These are phyloP conservation scores for Acromyrmex heyeri DNA, from an alignment of 1,140 invertebrate species.

Conservation along the genomic window DNA sequence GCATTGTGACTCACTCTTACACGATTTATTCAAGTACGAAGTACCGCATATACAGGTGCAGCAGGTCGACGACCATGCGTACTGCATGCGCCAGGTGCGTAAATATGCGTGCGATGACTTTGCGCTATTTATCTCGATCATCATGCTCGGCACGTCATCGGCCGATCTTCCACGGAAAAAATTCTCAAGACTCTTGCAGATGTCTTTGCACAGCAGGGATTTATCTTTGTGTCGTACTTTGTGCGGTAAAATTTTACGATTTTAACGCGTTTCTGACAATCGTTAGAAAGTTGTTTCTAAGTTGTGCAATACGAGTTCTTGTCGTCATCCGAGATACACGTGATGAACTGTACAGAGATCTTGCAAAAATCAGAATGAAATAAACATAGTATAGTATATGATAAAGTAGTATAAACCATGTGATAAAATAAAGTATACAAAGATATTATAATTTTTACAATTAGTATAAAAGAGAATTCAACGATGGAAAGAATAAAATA, in stretches of 20 bases:
- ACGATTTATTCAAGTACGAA: slow-evolving; percentile 12
- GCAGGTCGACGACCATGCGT: slow-evolving; percentile 12
- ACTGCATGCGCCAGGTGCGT: slow-evolving; percentile 18
- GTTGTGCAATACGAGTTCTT: background rate
- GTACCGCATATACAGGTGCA: background rate
- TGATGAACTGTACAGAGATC: background rate
- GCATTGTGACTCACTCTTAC: background rate
- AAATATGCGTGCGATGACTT: slow-evolving; percentile 20
- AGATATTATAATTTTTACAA: background rate
- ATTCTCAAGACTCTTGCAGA: background rate
- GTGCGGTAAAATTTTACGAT: background rate
- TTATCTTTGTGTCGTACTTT: background rate
- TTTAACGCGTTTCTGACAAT: background rate
- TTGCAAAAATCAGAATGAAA: background rate
- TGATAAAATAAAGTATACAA: background rate
- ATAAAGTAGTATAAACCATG: background rate
- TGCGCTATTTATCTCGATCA: slow-evolving; percentile 22
- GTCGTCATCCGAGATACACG: background rate
- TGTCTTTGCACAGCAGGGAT: background rate
- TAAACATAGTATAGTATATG: background rate
- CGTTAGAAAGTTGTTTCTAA: background rate
- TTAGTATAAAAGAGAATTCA: background rate
- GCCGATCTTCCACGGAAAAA: background rate
- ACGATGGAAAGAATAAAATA: background rate
- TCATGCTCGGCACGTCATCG: background rate